These are phyloP conservation scores for Sanderia malayensis DNA, from an alignment of 30 jellyfish, hydroid and myxozoan genomes.

Conservation along the genomic window DNA sequence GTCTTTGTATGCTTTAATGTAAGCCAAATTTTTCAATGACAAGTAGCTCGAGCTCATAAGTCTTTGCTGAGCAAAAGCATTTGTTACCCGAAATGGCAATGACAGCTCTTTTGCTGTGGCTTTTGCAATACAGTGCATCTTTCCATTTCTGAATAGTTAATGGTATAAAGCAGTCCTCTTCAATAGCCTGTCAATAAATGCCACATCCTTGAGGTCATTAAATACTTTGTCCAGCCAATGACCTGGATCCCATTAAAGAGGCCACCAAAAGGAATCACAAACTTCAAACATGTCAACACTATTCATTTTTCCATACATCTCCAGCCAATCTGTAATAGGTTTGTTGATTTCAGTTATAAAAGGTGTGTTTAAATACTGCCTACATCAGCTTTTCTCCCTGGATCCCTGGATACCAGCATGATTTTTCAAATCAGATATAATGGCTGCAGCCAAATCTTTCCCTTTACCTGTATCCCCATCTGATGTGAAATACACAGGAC, in stretches of 20 bases:
- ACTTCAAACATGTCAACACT: no score
- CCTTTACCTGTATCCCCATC: no score
- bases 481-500: no score
- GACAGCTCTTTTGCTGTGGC: slow-evolving; percentile 37
- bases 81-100: slow-evolving; percentile 22
- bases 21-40: slow-evolving; percentile 11
- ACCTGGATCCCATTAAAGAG: slow-evolving; percentile 38
- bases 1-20: slow-evolving; percentile 13
- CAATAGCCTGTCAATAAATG: slow-evolving; percentile 13
- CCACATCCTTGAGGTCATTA: not conserved
- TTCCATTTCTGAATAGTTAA: slow-evolving; percentile 29
- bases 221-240: slow-evolving; percentile 45
- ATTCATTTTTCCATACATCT: not conserved
- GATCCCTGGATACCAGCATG: no score
- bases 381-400: no score
- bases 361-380: no score
- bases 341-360: no score
- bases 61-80: slow-evolving; percentile 29
- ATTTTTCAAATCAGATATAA: no score
- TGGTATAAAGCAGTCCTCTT: slow-evolving; percentile 22
- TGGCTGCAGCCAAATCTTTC: no score
- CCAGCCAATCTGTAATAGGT: not conserved
- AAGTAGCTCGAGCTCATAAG: slow-evolving; percentile 42
- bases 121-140: slow-evolving; percentile 34
- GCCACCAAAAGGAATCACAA: slow-evolving; percentile 59